Evolutionary conservation across 1,140 invertebrate genomes (phyloP).

Genomic region (Drosophila sturtevanti): DNA sequence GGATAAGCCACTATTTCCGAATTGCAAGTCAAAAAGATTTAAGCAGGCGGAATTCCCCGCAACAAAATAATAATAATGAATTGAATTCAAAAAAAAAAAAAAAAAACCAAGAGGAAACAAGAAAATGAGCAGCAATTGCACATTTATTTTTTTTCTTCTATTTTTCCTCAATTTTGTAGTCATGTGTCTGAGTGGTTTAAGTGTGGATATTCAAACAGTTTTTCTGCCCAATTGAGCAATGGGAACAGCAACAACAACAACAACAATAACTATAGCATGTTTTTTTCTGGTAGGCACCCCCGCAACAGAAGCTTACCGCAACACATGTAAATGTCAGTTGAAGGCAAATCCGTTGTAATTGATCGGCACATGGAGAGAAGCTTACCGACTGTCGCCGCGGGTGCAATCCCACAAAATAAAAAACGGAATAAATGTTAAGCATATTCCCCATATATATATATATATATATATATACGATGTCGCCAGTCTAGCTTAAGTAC

Average conservation of each 20-base stretch:
- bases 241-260: conserved; percentile 31
- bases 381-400: conserved; percentile 76
- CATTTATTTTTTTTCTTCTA: conserved; percentile 26
- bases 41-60: conserved; percentile 79
- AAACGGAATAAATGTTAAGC: conserved; percentile 30
- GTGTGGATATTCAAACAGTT: conserved; percentile 63
- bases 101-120: conserved; percentile 17
- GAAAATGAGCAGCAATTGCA: conserved; percentile 42
- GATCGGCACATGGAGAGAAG: conserved; percentile 71
- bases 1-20: conserved; percentile 80
- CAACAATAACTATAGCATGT: neutral
- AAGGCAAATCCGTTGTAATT: conserved; percentile 71
- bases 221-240: conserved; percentile 72
- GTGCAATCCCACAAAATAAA: conserved; percentile 69
- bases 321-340: conserved; percentile 75
- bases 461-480: no score
- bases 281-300: conserved; percentile 42
- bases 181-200: conserved; percentile 60
- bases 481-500: conserved; percentile 62
- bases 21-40: conserved; percentile 78
- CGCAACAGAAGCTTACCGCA: conserved; percentile 63
- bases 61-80: conserved; percentile 34
- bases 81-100: conserved; percentile 16
- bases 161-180: conserved; percentile 46
- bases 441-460: no score